These are phyloP conservation scores for Cliona cf. orientalis DNA, from an alignment of 37 sponge, comb jelly and placozoan species.

Conservation along the genomic window DNA sequence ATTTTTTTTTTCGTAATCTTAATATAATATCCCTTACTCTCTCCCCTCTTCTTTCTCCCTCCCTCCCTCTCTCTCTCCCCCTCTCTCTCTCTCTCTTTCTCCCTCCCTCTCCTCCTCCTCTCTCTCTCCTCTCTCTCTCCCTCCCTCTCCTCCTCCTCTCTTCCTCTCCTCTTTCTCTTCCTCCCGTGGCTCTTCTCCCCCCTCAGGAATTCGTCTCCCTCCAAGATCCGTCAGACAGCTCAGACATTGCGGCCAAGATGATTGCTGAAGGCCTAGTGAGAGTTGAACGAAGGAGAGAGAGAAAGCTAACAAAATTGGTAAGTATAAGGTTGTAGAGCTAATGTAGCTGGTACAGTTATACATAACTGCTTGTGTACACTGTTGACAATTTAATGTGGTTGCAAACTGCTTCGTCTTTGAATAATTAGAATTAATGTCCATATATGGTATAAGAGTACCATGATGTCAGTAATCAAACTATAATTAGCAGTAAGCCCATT, in stretches of 20 bases:
- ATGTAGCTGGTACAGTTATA: too few relatives aligned
- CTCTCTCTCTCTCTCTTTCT: background rate
- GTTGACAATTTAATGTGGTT: too few relatives aligned
- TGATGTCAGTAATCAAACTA: too few relatives aligned
- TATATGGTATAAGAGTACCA: too few relatives aligned
- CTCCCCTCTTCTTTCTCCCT: background rate
- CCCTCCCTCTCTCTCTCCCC: background rate
- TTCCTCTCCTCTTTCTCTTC: background rate
- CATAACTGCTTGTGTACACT: too few relatives aligned
- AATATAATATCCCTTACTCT: background rate
- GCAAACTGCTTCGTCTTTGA: too few relatives aligned
- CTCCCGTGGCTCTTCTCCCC: background rate
- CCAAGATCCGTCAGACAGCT: conserved; percentile 9
- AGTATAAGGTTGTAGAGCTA: conserved; percentile 3
- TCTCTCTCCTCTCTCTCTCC: background rate
- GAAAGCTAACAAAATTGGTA: conserved; percentile 61
- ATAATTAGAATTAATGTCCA: too few relatives aligned
- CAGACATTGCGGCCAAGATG: conserved; percentile 62
- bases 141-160: background rate
- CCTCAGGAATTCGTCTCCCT: conserved; percentile 63
- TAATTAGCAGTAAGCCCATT: too few relatives aligned
- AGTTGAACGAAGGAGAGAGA: conserved; percentile 64
- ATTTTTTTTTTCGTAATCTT: background rate
- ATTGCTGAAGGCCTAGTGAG: conserved; percentile 70
- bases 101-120: background rate